These are phyloP conservation scores for Cheumatopsyche charites DNA, from an alignment of 1,140 invertebrate genomes.

Conservation along the genomic window DNA sequence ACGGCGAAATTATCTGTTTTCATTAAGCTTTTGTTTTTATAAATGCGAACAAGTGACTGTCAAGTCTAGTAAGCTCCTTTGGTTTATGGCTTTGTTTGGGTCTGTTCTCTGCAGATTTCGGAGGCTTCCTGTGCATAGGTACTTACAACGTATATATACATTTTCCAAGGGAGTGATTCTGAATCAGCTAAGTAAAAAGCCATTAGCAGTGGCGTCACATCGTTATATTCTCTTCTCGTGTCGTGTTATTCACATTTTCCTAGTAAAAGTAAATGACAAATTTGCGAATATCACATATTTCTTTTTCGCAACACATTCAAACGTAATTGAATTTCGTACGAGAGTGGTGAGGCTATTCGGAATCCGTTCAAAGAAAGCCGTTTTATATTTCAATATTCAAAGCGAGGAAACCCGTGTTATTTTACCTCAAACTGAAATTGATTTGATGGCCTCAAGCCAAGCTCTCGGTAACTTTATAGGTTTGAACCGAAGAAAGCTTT, in stretches of 20 bases:
- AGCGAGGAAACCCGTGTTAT: conserved; percentile 18
- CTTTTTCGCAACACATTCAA: no score
- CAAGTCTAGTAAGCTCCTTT: conserved; percentile 39
- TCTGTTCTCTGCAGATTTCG: conserved; percentile 39
- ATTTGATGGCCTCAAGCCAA: conserved; percentile 23
- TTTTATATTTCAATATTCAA: conserved; percentile 28
- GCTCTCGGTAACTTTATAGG: conserved; percentile 15
- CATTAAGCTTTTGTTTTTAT: conserved; percentile 35
- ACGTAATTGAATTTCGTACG: no score
- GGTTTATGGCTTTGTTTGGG: conserved; percentile 42
- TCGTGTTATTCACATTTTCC: conserved; percentile 21
- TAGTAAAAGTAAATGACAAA: neutral
- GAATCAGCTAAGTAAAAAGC: conserved; percentile 44
- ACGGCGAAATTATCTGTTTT: conserved; percentile 31
- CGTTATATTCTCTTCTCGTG: neutral
- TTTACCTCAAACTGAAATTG: conserved; percentile 28
- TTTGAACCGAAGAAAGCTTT: conserved; percentile 24
- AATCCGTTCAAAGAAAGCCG: conserved; percentile 5
- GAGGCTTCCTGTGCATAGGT: conserved; percentile 32
- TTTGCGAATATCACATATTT: neutral
- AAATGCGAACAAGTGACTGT: conserved; percentile 39
- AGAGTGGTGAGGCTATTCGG: no score
- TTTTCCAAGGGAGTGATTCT: conserved; percentile 19
- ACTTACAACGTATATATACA: conserved; percentile 18
- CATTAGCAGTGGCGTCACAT: conserved; percentile 39